These are phyloP conservation scores for Aldabrachelys gigantea DNA, from an alignment of 2,113 vertebrate species.

Conservation along the genomic window DNA sequence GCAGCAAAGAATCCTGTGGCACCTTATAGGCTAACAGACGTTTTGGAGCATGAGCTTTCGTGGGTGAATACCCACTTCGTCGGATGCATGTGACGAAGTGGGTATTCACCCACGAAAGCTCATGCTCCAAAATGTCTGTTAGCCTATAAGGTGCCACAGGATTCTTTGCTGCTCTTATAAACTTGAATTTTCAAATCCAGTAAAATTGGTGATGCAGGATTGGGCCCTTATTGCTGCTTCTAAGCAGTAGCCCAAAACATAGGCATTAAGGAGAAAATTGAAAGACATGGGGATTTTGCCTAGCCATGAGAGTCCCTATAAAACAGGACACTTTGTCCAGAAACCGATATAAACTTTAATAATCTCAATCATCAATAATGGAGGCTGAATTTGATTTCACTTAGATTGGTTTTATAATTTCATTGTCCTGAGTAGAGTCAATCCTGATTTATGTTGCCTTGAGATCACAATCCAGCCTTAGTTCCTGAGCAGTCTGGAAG, in stretches of 20 bases:
- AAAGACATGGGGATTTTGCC: background rate
- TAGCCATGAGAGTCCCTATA: background rate
- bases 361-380: background rate
- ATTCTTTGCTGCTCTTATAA: background rate
- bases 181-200: background rate
- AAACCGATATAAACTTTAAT: background rate
- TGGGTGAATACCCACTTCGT: too few relatives aligned
- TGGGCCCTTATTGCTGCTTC: background rate
- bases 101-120: too few relatives aligned
- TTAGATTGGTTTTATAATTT: background rate
- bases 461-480: background rate
- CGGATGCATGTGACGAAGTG: too few relatives aligned
- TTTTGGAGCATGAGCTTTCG: too few relatives aligned
- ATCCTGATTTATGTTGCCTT: background rate
- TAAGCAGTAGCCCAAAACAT: background rate
- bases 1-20: too few relatives aligned
- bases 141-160: too few relatives aligned
- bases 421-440: background rate
- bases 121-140: too few relatives aligned
- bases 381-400: background rate
- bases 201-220: fast-evolving
- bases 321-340: background rate
- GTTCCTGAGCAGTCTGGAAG: background rate
- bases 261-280: background rate
- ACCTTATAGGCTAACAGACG: too few relatives aligned